Conservation (phyloP, 2,113 vertebrate genomes). For the Brienomyrus longianalis region DNA sequence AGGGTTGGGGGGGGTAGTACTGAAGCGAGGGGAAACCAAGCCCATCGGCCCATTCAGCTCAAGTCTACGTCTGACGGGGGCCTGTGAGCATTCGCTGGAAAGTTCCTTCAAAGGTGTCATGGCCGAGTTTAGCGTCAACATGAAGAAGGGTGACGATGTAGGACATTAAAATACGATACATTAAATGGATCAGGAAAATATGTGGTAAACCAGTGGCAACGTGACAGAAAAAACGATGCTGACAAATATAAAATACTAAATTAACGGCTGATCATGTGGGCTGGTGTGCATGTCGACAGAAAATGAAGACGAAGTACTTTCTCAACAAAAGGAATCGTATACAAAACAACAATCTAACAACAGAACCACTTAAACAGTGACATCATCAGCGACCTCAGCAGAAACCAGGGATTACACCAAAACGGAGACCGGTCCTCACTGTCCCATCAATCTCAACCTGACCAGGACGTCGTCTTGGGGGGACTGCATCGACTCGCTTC, state of each 20-base stretch:
- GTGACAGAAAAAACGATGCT: not conserved
- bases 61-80: not conserved
- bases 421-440: not conserved
- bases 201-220: not conserved
- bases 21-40: not conserved
- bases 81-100: not conserved
- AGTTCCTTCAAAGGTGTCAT: not conserved
- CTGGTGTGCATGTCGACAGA: not conserved
- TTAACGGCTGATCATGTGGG: not conserved
- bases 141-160: not conserved
- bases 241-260: not conserved
- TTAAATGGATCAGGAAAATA: not conserved
- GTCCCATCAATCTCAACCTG: not conserved
- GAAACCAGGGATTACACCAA: not conserved
- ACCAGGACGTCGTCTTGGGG: not conserved
- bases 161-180: not conserved
- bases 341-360: not conserved
- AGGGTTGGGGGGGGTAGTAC: no score
- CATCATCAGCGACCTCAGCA: not conserved
- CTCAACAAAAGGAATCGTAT: not conserved
- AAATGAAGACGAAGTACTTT: not conserved
- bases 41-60: not conserved
- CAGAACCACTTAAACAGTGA: not conserved
- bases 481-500: not conserved
- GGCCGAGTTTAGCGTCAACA: not conserved